Evolutionary conservation across 2,797 vertebrate genomes (phyloP), one percentile per base, ranked within the genome.

Genomic region (Paedocypris micromegethes): DNA sequence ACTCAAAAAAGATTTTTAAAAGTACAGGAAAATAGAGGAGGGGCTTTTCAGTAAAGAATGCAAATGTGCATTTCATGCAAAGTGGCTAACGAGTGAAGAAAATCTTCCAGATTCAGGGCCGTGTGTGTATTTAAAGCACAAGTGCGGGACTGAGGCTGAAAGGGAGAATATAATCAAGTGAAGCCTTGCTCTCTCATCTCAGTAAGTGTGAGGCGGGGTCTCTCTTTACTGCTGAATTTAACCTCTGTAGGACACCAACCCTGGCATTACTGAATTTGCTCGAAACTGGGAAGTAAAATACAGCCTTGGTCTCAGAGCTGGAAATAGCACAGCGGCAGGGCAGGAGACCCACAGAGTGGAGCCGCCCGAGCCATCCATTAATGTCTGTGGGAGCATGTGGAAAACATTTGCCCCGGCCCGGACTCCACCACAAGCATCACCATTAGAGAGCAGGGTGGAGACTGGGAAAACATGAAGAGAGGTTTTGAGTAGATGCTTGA

Each of bases 361-460:
- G 79, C 77, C 78, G 58, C 84, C 85, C 81, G 84, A 86, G 79
- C 85, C 87, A 83, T 86, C 81, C 86, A 88, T 89, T 87, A 88
- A 62, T 65, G 50, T 41, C 77, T 75, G 79, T 83, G 78, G 73
- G 79, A 83, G 83, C 84, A 80, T 86, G 83, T 84, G 83, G 86
- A 86, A 86, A 77, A 82, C 74, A 73, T 81, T 86, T 84, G 82
- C 72, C 55, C 76, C 72, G 77, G 81, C 84, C 83, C 82, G 84
- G 81, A 90, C 89, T 87, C 85, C 86, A 88, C 83, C 85, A 80
- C 83, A 83, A 84, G 79, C 82, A 76, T 86, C 83, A 81, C 74
- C 77, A 70, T 75, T 75, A 81, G 69, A 64, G 62, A 56, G 4
- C 39, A 71, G 77, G 75, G 76, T 70, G 77, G 84, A 81, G 51